phyloP scores from a whole-genome alignment of 1,140 invertebrate species.

The Drosophila pseudoobscura region DNA sequence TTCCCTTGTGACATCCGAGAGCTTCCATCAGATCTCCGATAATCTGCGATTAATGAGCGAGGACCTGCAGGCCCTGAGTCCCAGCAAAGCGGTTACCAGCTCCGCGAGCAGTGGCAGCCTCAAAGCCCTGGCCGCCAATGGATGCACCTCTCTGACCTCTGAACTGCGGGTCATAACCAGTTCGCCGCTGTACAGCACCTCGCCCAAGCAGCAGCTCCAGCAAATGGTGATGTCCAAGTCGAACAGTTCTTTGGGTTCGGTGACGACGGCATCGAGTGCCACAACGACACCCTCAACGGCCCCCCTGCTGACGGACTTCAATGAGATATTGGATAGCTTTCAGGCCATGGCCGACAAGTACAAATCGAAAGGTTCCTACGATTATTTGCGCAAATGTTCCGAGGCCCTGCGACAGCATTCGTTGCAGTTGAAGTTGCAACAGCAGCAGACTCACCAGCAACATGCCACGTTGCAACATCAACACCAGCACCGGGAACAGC shows the following conservation, averaged over 20 bases:
- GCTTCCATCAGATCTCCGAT: slow-evolving; percentile 82
- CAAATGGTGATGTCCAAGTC: slow-evolving; percentile 70
- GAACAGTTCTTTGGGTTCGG: slow-evolving; percentile 63
- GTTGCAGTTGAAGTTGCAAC: slow-evolving; percentile 71
- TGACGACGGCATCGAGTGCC: slow-evolving; percentile 62
- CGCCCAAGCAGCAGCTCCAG: slow-evolving; percentile 45
- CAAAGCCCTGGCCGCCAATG: slow-evolving; percentile 57
- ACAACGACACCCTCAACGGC: slow-evolving; percentile 78
- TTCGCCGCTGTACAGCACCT: slow-evolving; percentile 54
- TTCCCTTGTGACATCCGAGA: slow-evolving; percentile 77
- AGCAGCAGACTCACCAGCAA: slow-evolving; percentile 56
- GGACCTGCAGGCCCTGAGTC: slow-evolving; percentile 79
- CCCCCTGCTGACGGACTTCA: slow-evolving; percentile 75
- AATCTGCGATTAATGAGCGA: slow-evolving; percentile 82
- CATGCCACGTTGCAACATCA: slow-evolving; percentile 28
- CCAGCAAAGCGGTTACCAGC: slow-evolving; percentile 65
- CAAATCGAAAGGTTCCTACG: slow-evolving; percentile 83
- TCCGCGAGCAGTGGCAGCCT: slow-evolving; percentile 67
- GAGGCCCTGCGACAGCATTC: slow-evolving; percentile 80
- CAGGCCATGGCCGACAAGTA: slow-evolving; percentile 82
- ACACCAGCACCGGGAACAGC: slow-evolving; percentile 37
- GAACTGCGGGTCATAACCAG: slow-evolving; percentile 72
- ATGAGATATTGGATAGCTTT: slow-evolving; percentile 82
- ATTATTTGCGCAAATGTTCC: slow-evolving; percentile 82
- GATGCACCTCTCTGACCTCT: slow-evolving; percentile 43